A percentile compares a stretch with the other conserved stretches of the same genome.
Conservation (phyloP, 2,113 vertebrate genomes). For the Cichladusa arquata region DNA sequence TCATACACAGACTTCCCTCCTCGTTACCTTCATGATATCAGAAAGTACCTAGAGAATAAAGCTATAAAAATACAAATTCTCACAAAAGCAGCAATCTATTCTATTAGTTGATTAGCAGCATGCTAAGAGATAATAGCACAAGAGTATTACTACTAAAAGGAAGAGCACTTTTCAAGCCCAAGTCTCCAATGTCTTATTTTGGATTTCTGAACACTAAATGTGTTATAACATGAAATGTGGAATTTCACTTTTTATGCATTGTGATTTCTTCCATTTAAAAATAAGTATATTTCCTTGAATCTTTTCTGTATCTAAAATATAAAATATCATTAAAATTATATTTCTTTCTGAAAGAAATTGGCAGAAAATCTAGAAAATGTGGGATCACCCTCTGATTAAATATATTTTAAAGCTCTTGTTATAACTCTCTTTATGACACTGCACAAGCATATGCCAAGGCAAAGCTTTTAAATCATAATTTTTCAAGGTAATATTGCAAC, state of each 20-base stretch:
- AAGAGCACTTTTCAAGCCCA: background rate
- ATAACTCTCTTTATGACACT: background rate
- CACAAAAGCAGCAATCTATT: background rate
- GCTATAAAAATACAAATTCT: background rate
- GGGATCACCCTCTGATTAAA: background rate
- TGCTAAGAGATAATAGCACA: background rate
- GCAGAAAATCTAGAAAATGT: background rate
- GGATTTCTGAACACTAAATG: background rate
- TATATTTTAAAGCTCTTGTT: background rate
- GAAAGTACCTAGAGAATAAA: background rate
- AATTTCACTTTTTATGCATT: background rate
- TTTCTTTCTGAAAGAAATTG: background rate
- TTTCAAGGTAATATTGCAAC: background rate
- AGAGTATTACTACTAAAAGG: background rate
- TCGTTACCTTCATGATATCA: background rate
- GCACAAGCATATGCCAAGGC: background rate
- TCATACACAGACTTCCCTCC: background rate
- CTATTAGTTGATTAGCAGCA: background rate
- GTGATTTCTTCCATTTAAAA: background rate
- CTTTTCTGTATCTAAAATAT: background rate
- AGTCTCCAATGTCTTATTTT: background rate
- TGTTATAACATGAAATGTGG: background rate
- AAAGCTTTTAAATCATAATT: constrained; percentile 8
- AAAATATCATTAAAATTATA: background rate
- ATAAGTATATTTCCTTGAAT: background rate